Percentiles rank a stretch among this genome's conserved stretches.
phyloP scores from a whole-genome alignment of 2,797 vertebrate species.

The Aeoliscus strigatus region DNA sequence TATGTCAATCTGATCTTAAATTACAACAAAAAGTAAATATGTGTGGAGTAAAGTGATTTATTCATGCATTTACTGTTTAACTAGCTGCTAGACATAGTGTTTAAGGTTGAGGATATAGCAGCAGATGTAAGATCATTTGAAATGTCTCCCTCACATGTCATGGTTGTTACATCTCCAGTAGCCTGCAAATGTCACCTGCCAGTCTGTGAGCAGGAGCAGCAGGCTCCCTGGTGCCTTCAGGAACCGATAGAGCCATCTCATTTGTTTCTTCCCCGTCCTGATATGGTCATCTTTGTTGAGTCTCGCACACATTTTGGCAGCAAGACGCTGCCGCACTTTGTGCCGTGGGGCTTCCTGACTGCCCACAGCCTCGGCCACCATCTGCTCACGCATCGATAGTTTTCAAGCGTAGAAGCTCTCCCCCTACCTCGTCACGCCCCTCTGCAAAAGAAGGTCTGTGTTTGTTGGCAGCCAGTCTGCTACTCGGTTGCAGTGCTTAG shows the following conservation, averaged over 20 bases:
- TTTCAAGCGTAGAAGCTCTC: slow-evolving; percentile 34
- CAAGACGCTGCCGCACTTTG: slow-evolving; percentile 22
- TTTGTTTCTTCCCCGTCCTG: slow-evolving; percentile 46
- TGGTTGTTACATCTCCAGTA: slow-evolving; percentile 25
- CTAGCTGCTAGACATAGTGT: no score
- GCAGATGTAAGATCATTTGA: slow-evolving; percentile 28
- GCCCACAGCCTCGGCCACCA: slow-evolving; percentile 45
- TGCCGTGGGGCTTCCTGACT: slow-evolving; percentile 36
- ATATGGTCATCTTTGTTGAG: slow-evolving; percentile 47
- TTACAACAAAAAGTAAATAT: no score
- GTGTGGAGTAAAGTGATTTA: no score
- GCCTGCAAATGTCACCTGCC: slow-evolving; percentile 57
- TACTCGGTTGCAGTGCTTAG: slow-evolving; percentile 46
- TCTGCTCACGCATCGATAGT: slow-evolving; percentile 45
- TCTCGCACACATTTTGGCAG: slow-evolving; percentile 27
- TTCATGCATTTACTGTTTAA: no score
- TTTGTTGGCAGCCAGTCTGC: slow-evolving; percentile 48
- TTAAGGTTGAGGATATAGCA: background rate
- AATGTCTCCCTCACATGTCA: slow-evolving; percentile 19
- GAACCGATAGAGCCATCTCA: slow-evolving; percentile 37
- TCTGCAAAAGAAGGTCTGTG: slow-evolving; percentile 22
- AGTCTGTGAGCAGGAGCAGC: slow-evolving; percentile 25
- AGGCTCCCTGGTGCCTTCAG: slow-evolving; percentile 28
- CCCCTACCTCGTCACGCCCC: slow-evolving; percentile 19
- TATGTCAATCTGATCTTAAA: no score